These are phyloP conservation scores for Aleiodes sp. DNA, from an alignment of 1,140 invertebrate genomes.

Conservation along the genomic window DNA sequence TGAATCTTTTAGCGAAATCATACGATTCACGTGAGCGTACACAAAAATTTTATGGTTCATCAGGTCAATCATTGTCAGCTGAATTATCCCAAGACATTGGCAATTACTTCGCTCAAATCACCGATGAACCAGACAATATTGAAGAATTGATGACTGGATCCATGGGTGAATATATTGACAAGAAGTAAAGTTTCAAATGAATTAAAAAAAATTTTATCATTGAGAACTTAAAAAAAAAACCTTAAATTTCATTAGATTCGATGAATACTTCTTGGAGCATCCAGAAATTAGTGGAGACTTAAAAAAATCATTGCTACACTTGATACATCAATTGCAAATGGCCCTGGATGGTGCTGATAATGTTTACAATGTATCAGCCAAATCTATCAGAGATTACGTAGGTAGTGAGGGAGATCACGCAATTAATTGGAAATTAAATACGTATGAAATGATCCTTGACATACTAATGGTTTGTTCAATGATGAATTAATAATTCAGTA, in stretches of 20 bases:
- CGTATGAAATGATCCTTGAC: constrained; percentile 70
- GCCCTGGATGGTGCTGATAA: constrained; percentile 69
- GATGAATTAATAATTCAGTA: too few relatives aligned
- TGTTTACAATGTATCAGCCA: constrained; percentile 71
- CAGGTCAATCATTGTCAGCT: not conserved
- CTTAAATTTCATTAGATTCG: constrained; percentile 46
- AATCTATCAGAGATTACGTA: constrained; percentile 67
- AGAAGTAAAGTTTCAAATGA: constrained; percentile 43
- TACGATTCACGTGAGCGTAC: too few relatives aligned
- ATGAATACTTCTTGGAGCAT: constrained; percentile 45
- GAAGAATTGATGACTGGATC: constrained; percentile 44
- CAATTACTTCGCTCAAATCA: not conserved
- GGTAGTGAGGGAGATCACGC: constrained; percentile 68
- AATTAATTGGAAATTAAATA: constrained; percentile 72
- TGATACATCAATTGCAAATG: constrained; percentile 68
- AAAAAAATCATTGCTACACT: constrained; percentile 64
- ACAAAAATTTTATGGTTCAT: not conserved
- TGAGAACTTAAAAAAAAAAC: too few relatives aligned
- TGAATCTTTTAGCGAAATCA: constrained; percentile 34
- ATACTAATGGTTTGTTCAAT: constrained; percentile 67
- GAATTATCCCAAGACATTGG: not conserved
- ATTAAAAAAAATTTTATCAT: not conserved
- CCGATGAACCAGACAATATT: not conserved
- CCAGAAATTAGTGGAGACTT: constrained; percentile 44
- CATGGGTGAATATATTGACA: constrained; percentile 63